Conservation (phyloP, 2,113 vertebrate species). For the Brachyhypopomus occidentalis region DNA sequence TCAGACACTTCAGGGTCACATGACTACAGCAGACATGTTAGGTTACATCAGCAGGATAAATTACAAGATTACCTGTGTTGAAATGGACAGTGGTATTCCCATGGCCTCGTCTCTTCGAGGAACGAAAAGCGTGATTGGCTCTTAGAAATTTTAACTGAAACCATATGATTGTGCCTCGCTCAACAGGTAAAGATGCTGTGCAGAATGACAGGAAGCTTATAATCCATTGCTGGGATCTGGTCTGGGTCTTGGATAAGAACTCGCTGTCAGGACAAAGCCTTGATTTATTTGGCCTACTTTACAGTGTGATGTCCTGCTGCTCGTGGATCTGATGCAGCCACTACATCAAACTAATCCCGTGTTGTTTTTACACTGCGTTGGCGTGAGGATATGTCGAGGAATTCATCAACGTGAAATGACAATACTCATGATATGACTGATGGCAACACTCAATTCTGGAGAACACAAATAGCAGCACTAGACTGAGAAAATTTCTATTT, state of each 20-base stretch:
- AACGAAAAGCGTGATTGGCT: not conserved
- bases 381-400: no score
- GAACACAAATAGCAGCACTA: no score
- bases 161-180: conserved; percentile 17
- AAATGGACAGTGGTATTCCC: not conserved
- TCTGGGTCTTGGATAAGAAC: not conserved
- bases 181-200: conserved; percentile 16
- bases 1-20: not conserved
- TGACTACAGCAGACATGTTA: not conserved
- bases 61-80: not conserved
- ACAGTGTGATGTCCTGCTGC: not conserved
- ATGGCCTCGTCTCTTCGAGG: not conserved
- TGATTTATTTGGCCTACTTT: conserved; percentile 1
- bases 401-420: not conserved
- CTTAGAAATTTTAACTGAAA: conserved; percentile 1
- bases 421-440: not conserved
- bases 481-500: no score
- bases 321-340: not conserved
- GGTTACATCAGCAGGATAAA: not conserved
- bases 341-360: not conserved
- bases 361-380: not conserved
- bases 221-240: conserved; percentile 10
- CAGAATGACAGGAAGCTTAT: conserved; percentile 10
- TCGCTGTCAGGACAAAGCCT: not conserved
- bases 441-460: not conserved